Conservation (phyloP, 2,888 invertebrate genomes). For the Chelonus formosanus region DNA sequence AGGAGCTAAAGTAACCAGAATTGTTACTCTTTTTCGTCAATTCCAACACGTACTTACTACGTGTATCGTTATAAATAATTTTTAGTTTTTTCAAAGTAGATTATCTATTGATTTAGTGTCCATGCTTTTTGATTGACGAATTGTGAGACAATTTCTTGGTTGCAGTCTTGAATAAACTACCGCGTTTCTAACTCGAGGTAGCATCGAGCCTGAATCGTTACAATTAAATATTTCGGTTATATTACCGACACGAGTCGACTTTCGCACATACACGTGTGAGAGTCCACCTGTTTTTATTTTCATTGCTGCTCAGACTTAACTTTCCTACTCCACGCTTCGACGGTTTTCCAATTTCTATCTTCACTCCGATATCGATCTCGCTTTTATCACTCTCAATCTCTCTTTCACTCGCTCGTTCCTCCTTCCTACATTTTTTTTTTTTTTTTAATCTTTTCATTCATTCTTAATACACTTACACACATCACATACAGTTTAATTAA, state of each 20-base stretch:
- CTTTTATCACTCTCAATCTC: slow-evolving; percentile 16
- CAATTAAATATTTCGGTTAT: slow-evolving; percentile 3
- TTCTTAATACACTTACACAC: too few relatives aligned
- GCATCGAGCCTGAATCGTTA: slow-evolving; percentile 9
- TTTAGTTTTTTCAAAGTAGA: slow-evolving; percentile 24
- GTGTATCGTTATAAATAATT: slow-evolving; percentile 37
- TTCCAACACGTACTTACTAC: slow-evolving; percentile 30
- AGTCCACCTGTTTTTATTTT: slow-evolving; percentile 14
- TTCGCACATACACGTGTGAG: slow-evolving; percentile 7
- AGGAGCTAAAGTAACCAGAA: slow-evolving; percentile 9
- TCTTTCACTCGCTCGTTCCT: slow-evolving; percentile 25
- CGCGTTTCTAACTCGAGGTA: slow-evolving; percentile 6
- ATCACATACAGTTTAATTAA: slow-evolving; percentile 22
- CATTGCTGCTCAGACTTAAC: slow-evolving; percentile 14
- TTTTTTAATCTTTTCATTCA: slow-evolving; percentile 1
- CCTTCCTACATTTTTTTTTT: slow-evolving; percentile 9
- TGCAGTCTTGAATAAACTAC: slow-evolving; percentile 1
- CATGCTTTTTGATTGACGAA: slow-evolving; percentile 5
- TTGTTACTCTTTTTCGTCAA: slow-evolving; percentile 11
- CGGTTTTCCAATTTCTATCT: slow-evolving; percentile 24
- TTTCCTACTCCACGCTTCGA: slow-evolving; percentile 26
- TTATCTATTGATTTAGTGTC: slow-evolving; percentile 23
- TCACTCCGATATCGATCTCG: slow-evolving; percentile 27
- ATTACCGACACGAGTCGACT: slow-evolving; percentile 1
- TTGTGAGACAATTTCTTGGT: slow-evolving; percentile 4